phyloP scores from a whole-genome alignment of 2,797 vertebrate species.

The Rhinichthys osculus region DNA sequence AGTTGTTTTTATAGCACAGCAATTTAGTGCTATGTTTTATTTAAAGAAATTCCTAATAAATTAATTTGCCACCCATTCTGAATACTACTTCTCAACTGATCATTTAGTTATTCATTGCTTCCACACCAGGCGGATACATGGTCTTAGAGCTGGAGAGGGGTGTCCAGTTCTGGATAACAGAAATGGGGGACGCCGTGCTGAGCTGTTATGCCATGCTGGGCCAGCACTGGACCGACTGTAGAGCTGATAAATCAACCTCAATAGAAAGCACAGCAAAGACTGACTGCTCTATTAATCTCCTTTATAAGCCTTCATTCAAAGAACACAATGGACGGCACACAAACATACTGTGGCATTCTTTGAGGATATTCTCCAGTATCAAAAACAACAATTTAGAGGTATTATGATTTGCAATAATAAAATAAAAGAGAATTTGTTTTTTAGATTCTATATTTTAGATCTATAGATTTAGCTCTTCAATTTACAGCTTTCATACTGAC shows the following conservation, averaged over 20 bases:
- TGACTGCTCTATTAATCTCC: conserved; percentile 52
- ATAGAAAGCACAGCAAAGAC: conserved; percentile 41
- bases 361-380: conserved; percentile 25
- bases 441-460: neutral
- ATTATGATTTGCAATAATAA: conserved; percentile 8
- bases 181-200: conserved; percentile 30
- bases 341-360: conserved; percentile 36
- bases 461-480: neutral
- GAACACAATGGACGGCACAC: conserved; percentile 42
- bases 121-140: conserved; percentile 16
- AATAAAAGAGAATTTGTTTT: neutral
- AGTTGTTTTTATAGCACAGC: neutral
- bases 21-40: neutral
- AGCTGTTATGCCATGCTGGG: conserved; percentile 8
- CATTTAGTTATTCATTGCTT: conserved; percentile 28
- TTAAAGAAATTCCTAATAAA: neutral
- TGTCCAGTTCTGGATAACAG: conserved; percentile 21
- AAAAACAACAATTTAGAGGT: conserved; percentile 23
- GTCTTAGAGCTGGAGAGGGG: conserved; percentile 14
- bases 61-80: neutral
- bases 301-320: conserved; percentile 49
- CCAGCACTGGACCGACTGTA: neutral
- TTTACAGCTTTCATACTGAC: neutral
- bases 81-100: neutral
- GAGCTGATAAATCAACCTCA: conserved; percentile 48